Evolutionary conservation across 2,888 invertebrate genomes (phyloP), one percentile per base, ranked within the genome.

Genomic region (Exephanes ischioxanthus): DNA sequence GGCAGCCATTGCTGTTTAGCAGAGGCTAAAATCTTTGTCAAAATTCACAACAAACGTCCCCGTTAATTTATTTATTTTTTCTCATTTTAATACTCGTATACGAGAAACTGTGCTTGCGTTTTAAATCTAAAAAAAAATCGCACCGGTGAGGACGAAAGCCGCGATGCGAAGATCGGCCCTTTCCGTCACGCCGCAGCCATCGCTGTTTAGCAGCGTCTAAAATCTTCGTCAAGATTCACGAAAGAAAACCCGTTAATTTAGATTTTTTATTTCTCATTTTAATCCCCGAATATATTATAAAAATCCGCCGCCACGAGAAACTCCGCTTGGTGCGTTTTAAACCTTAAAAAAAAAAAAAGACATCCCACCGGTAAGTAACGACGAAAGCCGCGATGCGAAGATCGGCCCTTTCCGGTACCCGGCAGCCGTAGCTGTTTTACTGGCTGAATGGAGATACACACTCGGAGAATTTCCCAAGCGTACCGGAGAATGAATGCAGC

Each of bases 381-480:
- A 72, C 45, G 22, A 72, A 37, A 71, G 75, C 70, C 58, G 30
- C 41, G 11, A 41, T 41, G 11, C 63, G 51, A 76, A 76, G 71
- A 82, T 82, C 76, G 76, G 33, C 66, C 70, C 81, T 82, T 85
- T 85, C 85, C 85, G 79, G 82, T 79, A 71, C n/a, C 5, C 45
- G 53, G 48, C 45, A 37, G 30, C 26, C 19, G 22, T 78, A 73
- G 82, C 79, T 80, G 51, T 81, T 83, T 79, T 84, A 86, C 78
- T 79, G 84, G 80, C 84, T 87, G 87, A 88, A 88, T 87, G 89
- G 84, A 89, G 83, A 87, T 87, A 87, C 88, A 86, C 86, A 55
- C 55, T 55, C 22, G 73, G 87, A 88, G 87, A 85, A 85, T 82
- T 85, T 85, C 85, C 75, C 85, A 83, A 85, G 81, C 70, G 33